Base-by-base conservation (phyloP, 2,113 vertebrate species). In the Stictonetta naevosa region DNA sequence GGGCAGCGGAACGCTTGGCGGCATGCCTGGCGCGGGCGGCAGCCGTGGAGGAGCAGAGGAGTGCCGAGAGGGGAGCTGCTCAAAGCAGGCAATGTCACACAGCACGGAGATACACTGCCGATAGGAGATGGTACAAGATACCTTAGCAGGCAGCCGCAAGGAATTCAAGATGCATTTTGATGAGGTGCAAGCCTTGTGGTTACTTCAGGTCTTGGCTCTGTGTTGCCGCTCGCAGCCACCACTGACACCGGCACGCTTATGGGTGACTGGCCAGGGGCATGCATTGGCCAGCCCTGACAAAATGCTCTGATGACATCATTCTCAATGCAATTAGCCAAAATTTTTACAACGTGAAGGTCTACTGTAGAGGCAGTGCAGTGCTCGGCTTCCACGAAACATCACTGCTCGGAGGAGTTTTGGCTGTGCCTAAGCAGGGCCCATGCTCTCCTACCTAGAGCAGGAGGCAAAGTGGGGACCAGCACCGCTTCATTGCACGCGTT, bases 81-180 rank as follows among this genome's bases (percentile, higher is more conserved):
- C 96, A 95, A 83, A 96, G 94, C 93, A 97, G 94, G 96, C 96
- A 97, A 95, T 97, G 96, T 96, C 95, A 95, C 92, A 97, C 94
- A 97, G 95, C 97, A 73, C 18, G 73, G 96, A 95, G 98, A 98
- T 98, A 98, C 97, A 97, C 96, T 88, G 80, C 96, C 0, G 98
- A 98, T 97, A 98, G 96, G 92, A 97, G 97, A 98, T 98, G 73
- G 93, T 95, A 98, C 91, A 96, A 97, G 98, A 98, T 97, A 97
- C 80, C 69, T 66, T 58, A 91, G 79, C 17, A n/a, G 46, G 74
- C 85, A 93, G 95, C 96, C 93, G 90, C 74, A 92, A 95, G 96
- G 92, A 95, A 86, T 67, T 95, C 90, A 90, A 75, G 33, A 84
- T 95, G 90, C 60, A 83, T 96, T 93, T 97, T 86, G 96, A 97